Evolutionary conservation across 2,888 invertebrate species (phyloP).

Genomic region (Polietes domitor): DNA sequence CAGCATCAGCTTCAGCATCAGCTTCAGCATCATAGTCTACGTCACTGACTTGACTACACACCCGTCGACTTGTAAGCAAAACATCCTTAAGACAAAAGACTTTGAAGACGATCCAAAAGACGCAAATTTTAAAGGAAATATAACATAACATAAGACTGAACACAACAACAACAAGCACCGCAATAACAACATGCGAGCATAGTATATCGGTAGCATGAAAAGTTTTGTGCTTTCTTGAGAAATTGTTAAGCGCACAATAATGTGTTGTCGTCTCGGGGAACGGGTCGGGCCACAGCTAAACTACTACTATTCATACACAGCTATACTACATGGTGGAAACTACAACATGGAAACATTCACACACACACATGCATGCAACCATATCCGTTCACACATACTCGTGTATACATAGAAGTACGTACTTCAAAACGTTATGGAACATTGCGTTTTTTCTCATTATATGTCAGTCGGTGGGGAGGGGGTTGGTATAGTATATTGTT

Average conservation of each 20-base stretch:
- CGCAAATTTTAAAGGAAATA: conserved; percentile 62
- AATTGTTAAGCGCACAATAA: conserved; percentile 68
- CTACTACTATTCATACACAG: neutral
- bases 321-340: conserved; percentile 4
- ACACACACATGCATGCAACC: conserved; percentile 2
- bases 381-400: neutral
- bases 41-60: conserved; percentile 15
- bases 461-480: conserved; percentile 50
- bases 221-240: conserved; percentile 64
- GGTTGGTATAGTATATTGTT: conserved; percentile 35
- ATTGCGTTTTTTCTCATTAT: conserved; percentile 58
- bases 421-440: conserved; percentile 32
- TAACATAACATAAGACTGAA: conserved; percentile 48
- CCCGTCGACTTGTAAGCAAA: conserved; percentile 18
- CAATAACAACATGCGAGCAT: conserved; percentile 32
- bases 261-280: conserved; percentile 64
- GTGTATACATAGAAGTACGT: neutral
- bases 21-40: conserved; percentile 41
- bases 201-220: conserved; percentile 62
- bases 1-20: conserved; percentile 37
- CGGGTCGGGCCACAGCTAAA: no score
- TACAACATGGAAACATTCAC: neutral
- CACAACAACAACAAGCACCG: conserved; percentile 33
- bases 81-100: conserved; percentile 58
- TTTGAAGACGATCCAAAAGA: conserved; percentile 39